phyloP scores from a whole-genome alignment of 2,113 vertebrate genomes.

The Halcyon malimbica region DNA sequence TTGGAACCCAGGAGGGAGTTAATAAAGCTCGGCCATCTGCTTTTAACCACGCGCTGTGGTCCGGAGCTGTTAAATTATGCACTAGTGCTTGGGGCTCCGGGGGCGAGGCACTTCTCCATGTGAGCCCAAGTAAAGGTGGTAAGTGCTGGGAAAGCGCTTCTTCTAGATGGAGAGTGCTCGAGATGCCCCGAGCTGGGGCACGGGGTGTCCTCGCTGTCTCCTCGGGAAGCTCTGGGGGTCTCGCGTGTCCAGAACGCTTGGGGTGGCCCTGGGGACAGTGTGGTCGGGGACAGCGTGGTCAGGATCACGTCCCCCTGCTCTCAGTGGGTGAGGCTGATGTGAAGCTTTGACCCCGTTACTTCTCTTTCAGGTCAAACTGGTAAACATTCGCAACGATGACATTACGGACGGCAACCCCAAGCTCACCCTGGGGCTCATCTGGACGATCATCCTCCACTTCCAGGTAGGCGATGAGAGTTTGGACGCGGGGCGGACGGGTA shows the following conservation, averaged over 20 bases:
- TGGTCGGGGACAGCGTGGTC: background rate
- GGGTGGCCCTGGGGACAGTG: background rate
- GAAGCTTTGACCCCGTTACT: background rate
- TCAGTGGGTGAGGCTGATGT: fast-evolving
- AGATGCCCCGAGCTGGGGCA: fast-evolving
- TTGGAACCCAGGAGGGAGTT: background rate
- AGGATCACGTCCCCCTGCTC: background rate
- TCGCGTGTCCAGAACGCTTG: fast-evolving
- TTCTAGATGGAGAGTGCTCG: background rate
- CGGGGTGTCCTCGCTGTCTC: background rate
- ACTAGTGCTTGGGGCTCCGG: background rate
- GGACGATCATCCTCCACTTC: constrained; percentile 99
- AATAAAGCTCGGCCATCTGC: background rate
- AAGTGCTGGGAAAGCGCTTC: constrained; percentile 11
- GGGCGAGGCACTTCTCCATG: background rate
- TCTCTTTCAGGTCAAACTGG: constrained; percentile 89
- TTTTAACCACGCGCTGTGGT: background rate
- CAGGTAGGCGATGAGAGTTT: constrained; percentile 80
- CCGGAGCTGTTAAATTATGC: constrained; percentile 22
- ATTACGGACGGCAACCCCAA: constrained; percentile 98
- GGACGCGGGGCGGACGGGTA: fast-evolving
- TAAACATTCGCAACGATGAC: constrained; percentile 98
- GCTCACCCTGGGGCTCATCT: constrained; percentile 95
- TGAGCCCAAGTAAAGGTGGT: background rate
- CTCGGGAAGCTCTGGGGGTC: background rate